Evolutionary conservation across 2,797 vertebrate species (phyloP).

Genomic region (Monodelphis domestica): DNA sequence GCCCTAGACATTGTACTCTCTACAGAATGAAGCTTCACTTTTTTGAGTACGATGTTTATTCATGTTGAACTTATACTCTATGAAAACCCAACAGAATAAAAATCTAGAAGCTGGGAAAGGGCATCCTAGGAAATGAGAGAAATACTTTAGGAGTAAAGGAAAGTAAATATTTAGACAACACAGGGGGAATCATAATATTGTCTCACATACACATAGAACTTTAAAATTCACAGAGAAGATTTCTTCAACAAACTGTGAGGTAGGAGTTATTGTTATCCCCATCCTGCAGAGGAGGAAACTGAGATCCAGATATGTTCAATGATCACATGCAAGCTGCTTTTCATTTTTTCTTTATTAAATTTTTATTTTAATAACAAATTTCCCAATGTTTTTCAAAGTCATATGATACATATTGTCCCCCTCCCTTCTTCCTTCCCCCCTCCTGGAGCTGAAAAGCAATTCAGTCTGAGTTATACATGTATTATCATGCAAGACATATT

Average conservation of each 20-base stretch:
- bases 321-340: neutral
- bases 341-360: no score
- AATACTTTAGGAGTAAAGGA: neutral
- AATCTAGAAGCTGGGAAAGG: neutral
- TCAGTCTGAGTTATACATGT: no score
- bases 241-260: neutral
- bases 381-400: no score
- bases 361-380: no score
- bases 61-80: neutral
- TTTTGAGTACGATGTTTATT: no score
- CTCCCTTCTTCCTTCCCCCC: no score
- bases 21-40: neutral
- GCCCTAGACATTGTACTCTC: neutral
- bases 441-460: no score
- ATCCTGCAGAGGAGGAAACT: neutral
- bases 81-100: neutral
- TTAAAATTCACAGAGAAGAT: neutral
- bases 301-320: neutral
- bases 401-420: no score
- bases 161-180: neutral
- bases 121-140: neutral
- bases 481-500: no score
- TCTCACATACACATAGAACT: neutral
- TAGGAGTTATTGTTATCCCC: neutral
- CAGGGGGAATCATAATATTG: neutral